phyloP scores from a whole-genome alignment of 2,888 invertebrate species.

The Tenodera sinensis region DNA sequence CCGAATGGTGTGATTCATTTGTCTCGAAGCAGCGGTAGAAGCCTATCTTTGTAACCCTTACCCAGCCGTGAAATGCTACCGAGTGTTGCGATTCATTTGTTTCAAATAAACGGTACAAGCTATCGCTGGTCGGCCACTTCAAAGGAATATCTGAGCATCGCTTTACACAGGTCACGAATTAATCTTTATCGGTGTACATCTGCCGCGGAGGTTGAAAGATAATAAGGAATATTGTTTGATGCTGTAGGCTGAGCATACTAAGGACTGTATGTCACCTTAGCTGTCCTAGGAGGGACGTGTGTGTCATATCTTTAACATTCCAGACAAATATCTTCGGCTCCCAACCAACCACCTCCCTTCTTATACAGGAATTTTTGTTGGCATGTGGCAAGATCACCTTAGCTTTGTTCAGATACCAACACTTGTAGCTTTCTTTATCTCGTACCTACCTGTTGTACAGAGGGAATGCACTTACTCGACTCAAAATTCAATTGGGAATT shows the following conservation, averaged over 20 bases:
- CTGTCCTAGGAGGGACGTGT: neutral
- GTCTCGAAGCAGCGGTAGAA: neutral
- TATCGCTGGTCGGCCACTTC: neutral
- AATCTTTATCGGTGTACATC: neutral
- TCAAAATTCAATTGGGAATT: no score
- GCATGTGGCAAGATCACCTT: no score
- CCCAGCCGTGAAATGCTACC: neutral
- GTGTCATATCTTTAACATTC: neutral
- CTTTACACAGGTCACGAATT: neutral
- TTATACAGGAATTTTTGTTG: no score
- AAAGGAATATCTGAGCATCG: neutral
- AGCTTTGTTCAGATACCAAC: no score
- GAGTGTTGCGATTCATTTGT: neutral
- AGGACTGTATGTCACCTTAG: neutral
- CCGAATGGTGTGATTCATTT: neutral
- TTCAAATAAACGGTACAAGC: neutral
- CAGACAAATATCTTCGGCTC: neutral
- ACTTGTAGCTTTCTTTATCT: no score
- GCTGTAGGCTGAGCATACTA: neutral
- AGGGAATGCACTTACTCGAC: no score
- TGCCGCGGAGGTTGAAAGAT: neutral
- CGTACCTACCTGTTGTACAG: no score
- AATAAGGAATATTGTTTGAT: neutral
- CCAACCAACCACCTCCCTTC: no score
- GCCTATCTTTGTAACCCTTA: neutral